Percentiles rank a stretch among this genome's conserved stretches.
Conservation (phyloP, 2,113 vertebrate genomes). For the Phoenicopterus ruber region DNA sequence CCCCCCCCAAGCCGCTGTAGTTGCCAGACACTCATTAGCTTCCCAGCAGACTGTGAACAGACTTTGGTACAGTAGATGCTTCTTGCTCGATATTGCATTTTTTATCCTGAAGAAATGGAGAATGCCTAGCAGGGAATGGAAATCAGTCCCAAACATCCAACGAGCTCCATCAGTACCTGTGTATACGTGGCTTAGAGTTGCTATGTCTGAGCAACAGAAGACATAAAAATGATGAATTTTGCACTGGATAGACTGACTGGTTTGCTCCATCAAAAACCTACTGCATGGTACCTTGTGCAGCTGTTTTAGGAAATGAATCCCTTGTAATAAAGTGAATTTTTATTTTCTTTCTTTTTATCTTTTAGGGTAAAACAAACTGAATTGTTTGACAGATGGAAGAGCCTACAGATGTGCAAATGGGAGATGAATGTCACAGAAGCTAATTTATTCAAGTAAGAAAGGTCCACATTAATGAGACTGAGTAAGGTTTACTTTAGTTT, state of each 20-base stretch:
- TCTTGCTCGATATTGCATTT: not conserved
- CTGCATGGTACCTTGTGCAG: not conserved
- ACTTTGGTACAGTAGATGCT: not conserved
- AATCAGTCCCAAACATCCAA: not conserved
- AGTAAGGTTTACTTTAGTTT: not conserved
- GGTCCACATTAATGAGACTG: not conserved
- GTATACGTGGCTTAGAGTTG: not conserved
- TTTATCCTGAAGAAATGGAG: not conserved
- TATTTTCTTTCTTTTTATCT: not conserved
- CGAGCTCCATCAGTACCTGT: not conserved
- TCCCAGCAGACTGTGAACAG: not conserved
- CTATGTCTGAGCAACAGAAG: not conserved
- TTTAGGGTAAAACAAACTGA: constrained; percentile 95
- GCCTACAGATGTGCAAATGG: constrained; percentile 94
- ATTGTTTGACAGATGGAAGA: constrained; percentile 94
- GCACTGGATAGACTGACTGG: not conserved
- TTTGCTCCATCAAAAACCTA: not conserved
- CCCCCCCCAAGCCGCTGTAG: not conserved
- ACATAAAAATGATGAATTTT: not conserved
- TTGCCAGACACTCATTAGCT: not conserved
- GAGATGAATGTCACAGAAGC: constrained; percentile 88
- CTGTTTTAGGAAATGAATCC: not conserved
- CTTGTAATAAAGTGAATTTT: not conserved
- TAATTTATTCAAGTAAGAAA: constrained; percentile 89
- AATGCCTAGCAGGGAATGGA: not conserved